Evolutionary conservation across 2,888 invertebrate species (phyloP).

Genomic region (Cephus pulcher): DNA sequence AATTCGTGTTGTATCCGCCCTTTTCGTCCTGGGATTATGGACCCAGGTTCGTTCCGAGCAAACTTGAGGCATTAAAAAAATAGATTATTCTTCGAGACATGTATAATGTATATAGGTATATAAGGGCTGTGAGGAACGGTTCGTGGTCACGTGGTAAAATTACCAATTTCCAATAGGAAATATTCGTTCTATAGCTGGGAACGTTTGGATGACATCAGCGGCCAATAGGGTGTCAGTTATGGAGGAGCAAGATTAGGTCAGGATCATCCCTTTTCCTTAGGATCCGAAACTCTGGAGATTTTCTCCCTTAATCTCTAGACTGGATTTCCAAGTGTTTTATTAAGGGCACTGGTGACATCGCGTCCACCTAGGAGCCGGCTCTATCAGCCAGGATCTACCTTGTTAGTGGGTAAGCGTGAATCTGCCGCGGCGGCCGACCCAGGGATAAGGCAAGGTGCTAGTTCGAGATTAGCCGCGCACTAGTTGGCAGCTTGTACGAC

Average conservation of each 20-base stretch:
- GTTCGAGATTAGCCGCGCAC: conserved; percentile 24
- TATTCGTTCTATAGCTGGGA: neutral
- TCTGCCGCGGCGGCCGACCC: conserved; percentile 32
- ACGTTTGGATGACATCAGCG: neutral
- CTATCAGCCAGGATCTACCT: conserved; percentile 56
- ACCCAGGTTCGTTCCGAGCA: neutral
- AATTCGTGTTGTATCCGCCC: neutral
- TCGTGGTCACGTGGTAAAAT: neutral
- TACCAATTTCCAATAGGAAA: neutral
- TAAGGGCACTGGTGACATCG: neutral
- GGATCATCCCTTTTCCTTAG: neutral
- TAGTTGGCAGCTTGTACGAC: conserved; percentile 13
- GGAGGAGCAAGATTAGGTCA: neutral
- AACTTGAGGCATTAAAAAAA: neutral
- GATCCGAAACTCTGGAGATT: neutral
- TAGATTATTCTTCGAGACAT: neutral
- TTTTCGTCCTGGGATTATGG: neutral
- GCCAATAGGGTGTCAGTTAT: neutral
- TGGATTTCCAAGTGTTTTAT: neutral
- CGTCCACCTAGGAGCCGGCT: neutral
- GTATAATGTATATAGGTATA: neutral
- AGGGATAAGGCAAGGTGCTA: conserved; percentile 27
- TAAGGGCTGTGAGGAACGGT: neutral
- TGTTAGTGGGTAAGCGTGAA: conserved; percentile 56
- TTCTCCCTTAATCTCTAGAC: neutral